Percentiles rank a stretch among this genome's conserved stretches.
Conservation (phyloP, 2,888 invertebrate genomes). For the Drosophila conformis region DNA sequence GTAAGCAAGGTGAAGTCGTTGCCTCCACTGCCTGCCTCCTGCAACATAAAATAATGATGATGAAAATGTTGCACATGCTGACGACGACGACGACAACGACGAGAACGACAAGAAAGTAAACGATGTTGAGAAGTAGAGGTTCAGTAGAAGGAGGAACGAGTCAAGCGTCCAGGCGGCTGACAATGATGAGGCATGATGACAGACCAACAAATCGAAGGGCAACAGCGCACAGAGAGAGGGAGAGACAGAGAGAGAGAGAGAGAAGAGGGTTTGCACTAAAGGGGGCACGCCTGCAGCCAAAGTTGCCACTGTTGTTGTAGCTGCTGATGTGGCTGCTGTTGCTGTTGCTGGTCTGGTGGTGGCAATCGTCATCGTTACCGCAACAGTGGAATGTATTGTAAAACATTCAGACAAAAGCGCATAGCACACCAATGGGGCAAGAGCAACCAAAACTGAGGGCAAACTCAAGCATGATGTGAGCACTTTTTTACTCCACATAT, state of each 20-base stretch:
- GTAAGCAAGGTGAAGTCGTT: conserved; percentile 51
- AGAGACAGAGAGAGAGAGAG: neutral
- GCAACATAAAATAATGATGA: conserved; percentile 81
- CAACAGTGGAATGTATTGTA: conserved; percentile 78
- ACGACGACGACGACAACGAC: conserved; percentile 39
- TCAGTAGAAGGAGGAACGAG: conserved; percentile 9
- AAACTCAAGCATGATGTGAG: conserved; percentile 55
- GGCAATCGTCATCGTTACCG: conserved; percentile 81
- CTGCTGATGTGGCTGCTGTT: neutral
- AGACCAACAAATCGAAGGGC: conserved; percentile 79
- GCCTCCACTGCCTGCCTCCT: conserved; percentile 31
- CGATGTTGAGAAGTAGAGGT: conserved; percentile 25
- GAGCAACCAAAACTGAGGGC: conserved; percentile 33
- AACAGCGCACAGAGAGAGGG: conserved; percentile 30
- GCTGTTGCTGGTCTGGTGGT: conserved; percentile 45
- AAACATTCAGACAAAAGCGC: conserved; percentile 76
- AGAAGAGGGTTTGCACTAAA: neutral
- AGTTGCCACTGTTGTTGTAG: conserved; percentile 68
- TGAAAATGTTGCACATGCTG: conserved; percentile 80
- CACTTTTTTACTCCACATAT: conserved; percentile 25
- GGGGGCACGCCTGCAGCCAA: conserved; percentile 65
- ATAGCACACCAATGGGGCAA: conserved; percentile 26
- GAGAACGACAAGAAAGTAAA: conserved; percentile 33
- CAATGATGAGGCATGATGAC: conserved; percentile 82
- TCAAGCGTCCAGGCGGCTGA: conserved; percentile 62